phyloP scores from a whole-genome alignment of 2,113 vertebrate genomes.

The Elephantulus edwardii region DNA sequence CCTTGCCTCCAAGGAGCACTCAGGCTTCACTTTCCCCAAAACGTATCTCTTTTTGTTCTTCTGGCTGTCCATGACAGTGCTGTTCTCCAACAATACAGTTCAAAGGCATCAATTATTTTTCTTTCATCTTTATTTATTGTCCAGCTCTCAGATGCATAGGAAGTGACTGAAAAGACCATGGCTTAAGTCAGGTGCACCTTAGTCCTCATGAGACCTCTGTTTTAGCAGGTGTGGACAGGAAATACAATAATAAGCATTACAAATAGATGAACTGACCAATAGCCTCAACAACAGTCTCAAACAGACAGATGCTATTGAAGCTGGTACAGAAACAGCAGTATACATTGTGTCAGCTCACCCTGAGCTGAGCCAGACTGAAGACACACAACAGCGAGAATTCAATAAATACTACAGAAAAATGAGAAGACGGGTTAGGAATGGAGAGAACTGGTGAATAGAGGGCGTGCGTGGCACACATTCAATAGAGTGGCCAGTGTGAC shows the following conservation, averaged over 20 bases:
- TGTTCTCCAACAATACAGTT: too few species aligned
- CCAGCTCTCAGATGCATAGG: too few species aligned
- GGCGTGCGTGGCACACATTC: neutral
- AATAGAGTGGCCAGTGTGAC: neutral
- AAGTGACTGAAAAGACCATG: too few species aligned
- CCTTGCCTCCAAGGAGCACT: too few species aligned
- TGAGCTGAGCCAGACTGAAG: neutral
- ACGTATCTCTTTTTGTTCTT: too few species aligned
- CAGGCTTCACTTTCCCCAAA: too few species aligned
- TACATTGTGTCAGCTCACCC: neutral
- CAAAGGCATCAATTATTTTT: too few species aligned
- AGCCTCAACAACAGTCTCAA: neutral
- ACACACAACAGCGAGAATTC: neutral
- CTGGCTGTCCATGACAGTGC: too few species aligned
- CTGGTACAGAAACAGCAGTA: neutral
- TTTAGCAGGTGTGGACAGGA: neutral
- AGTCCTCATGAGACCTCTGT: neutral
- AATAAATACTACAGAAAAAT: neutral
- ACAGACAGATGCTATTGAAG: neutral
- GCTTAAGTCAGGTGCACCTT: too few species aligned
- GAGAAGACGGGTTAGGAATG: neutral
- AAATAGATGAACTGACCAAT: neutral
- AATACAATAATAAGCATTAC: neutral
- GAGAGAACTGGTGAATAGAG: neutral
- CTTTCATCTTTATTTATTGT: too few species aligned